Base-by-base conservation (phyloP, 2,797 vertebrate species). In the Taeniopygia guttata region DNA sequence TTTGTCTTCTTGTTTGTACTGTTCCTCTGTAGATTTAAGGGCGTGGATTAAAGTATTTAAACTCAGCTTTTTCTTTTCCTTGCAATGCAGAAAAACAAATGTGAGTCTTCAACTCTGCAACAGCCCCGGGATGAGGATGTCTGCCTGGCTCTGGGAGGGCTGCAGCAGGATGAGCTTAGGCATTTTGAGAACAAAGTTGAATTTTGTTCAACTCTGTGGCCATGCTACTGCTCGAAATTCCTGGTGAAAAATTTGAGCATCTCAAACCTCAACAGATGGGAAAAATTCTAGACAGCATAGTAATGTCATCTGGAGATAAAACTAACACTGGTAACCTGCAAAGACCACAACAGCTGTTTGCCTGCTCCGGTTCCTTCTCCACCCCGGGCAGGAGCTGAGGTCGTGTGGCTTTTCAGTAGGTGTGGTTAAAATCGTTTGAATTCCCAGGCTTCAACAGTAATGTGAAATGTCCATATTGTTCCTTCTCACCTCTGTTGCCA, bases 41-140 rank as follows among this genome's bases (percentile, higher is more conserved):
- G 48, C 29, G 89, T 93, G 85, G 68, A 97, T 95, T 87, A 95
- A 96, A 97, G 64, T 76, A 82, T 89, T 95, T 74, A 80, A 96
- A 81, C 75, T 81, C 38, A 22, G 13, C 23, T 80, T 77, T 66
- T 96, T 45, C 49, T 73, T 84, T 89, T 84, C 73, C 76, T 96
- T 22, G 2, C 87, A 93, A 1, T 77, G 51, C 84, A 23, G 69
- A 63, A 89, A 95, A 94, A 40, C 68, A 48, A 89, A 74, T 46
- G 13, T 34, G n/a, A 88, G 40, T 80, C 75, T 92, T 90, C 67
- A 85, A 4, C 67, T 56, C 43, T 68, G 43, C 59, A 82, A 18
- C 45, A 62, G 10, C 68, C 36, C 29, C 0, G 1, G 32, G 63
- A 11, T 63, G 62, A 32, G 2, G 7, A 25, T 13, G 62, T 25